These are phyloP conservation scores for Zapornia atra DNA, from an alignment of 2,113 vertebrate species.

Conservation along the genomic window DNA sequence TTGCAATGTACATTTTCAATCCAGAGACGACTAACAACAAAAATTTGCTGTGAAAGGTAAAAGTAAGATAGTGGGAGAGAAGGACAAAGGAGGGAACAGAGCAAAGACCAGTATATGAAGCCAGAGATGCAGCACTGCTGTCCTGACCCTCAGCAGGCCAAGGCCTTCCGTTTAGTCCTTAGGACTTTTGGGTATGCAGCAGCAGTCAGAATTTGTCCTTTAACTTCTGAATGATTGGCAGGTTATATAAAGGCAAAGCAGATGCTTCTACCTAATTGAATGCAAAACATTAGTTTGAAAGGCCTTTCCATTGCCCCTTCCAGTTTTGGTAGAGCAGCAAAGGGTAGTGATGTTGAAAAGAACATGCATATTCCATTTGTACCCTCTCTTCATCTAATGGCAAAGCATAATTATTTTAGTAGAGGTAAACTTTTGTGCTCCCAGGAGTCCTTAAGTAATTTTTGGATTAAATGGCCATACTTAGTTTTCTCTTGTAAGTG, in stretches of 20 bases:
- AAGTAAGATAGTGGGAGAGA: background rate
- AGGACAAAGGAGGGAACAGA: background rate
- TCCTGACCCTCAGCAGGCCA: background rate
- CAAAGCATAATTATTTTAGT: slow-evolving; percentile 55
- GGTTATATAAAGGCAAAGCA: slow-evolving; percentile 47
- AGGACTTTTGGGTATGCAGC: background rate
- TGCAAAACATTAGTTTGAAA: slow-evolving; percentile 39
- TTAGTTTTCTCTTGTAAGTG: slow-evolving; percentile 76
- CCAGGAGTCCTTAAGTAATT: slow-evolving; percentile 72
- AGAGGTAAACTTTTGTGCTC: slow-evolving; percentile 27
- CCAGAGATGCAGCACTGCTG: background rate
- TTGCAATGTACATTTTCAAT: background rate
- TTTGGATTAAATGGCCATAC: slow-evolving; percentile 64
- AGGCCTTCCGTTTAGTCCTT: background rate
- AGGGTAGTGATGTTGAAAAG: slow-evolving; percentile 50
- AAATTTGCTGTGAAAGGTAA: background rate
- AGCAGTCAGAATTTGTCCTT: background rate
- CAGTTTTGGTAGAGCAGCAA: slow-evolving; percentile 15
- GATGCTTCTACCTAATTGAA: slow-evolving; percentile 29
- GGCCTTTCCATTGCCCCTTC: background rate
- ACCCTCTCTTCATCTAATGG: slow-evolving; percentile 21
- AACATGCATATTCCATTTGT: slow-evolving; percentile 61
- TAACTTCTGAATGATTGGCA: slow-evolving; percentile 32
- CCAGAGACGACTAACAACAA: background rate
- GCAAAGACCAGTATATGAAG: background rate